phyloP scores from a whole-genome alignment of 2,113 vertebrate genomes.

The Vimba vimba region DNA sequence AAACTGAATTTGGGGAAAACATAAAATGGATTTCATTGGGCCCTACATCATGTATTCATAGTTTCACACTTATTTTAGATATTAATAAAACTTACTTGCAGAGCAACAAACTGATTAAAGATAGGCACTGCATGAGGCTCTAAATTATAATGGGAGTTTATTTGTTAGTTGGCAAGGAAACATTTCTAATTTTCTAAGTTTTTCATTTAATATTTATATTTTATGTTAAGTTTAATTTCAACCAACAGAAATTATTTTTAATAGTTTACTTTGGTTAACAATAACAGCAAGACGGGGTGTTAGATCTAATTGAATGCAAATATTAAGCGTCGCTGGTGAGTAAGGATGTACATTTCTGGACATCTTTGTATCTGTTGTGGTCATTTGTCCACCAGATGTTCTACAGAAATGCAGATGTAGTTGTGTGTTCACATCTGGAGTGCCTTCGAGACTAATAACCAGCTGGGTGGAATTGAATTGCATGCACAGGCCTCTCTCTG shows the following conservation, averaged over 20 bases:
- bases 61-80: background rate
- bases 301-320: background rate
- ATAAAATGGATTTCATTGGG: too few relatives aligned
- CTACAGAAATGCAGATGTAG: constrained; percentile 31
- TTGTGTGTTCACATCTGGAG: constrained; percentile 45
- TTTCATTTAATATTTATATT: background rate
- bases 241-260: background rate
- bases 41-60: background rate
- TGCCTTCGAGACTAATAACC: constrained; percentile 52
- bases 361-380: background rate
- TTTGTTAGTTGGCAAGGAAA: background rate
- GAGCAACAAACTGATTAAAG: background rate
- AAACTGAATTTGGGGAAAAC: too few relatives aligned
- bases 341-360: constrained; percentile 11
- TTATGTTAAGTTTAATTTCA: background rate
- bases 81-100: background rate
- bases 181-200: background rate
- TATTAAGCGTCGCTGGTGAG: background rate
- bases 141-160: background rate
- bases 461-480: constrained; percentile 53
- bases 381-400: constrained; percentile 18
- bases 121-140: background rate
- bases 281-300: background rate
- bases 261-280: background rate
- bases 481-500: constrained; percentile 43